phyloP scores from a whole-genome alignment of 2,797 vertebrate species.

The Pristis pectinata region DNA sequence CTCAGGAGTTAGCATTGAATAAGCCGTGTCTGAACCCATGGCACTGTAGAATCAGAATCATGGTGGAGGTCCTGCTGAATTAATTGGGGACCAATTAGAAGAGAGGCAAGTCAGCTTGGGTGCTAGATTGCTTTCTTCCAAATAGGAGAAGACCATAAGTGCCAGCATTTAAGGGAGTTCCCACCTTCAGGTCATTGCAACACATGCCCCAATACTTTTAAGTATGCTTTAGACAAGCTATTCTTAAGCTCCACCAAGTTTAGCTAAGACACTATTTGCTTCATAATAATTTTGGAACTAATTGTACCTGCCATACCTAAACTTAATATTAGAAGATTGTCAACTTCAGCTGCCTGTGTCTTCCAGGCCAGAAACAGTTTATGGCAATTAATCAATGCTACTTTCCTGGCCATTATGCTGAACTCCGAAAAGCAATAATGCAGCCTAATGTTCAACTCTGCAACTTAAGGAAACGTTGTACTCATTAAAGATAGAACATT shows the following conservation, averaged over 20 bases:
- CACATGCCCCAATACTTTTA: background rate
- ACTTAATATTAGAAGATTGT: slow-evolving; percentile 10
- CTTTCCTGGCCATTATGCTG: background rate
- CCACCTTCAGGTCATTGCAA: too few relatives aligned
- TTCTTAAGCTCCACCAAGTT: background rate
- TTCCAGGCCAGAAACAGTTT: background rate
- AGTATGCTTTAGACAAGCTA: background rate
- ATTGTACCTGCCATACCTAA: background rate
- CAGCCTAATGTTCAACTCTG: background rate
- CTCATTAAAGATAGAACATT: slow-evolving; percentile 3
- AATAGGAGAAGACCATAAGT: too few relatives aligned
- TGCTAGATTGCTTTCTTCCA: too few relatives aligned
- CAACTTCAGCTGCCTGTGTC: background rate
- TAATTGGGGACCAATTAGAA: too few relatives aligned
- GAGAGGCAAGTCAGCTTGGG: too few relatives aligned
- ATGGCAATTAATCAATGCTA: slow-evolving; percentile 7
- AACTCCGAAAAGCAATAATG: background rate
- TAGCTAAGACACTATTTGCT: background rate
- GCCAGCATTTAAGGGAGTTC: too few relatives aligned
- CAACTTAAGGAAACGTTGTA: background rate
- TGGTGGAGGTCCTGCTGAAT: too few relatives aligned
- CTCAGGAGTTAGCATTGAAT: too few relatives aligned
- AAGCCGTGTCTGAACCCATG: too few relatives aligned
- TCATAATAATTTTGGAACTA: background rate
- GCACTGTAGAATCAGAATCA: too few relatives aligned